A percentile compares a stretch with the other conserved stretches of the same genome.
These are phyloP conservation scores for Luehdorfia chinensis DNA, from an alignment of 1,140 invertebrate genomes.

Conservation along the genomic window DNA sequence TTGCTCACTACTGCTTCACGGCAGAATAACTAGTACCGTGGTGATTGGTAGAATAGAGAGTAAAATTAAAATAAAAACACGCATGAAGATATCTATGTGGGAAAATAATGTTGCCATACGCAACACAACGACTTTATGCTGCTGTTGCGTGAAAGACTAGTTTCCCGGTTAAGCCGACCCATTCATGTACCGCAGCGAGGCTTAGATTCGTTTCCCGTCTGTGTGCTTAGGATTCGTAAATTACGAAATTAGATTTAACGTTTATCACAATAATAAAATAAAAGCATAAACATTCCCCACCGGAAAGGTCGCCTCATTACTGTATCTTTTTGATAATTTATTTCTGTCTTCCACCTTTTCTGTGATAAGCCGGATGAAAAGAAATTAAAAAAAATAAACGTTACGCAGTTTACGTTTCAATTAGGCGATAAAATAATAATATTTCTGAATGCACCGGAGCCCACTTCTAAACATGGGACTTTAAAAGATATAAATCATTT, in stretches of 20 bases:
- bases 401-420: constrained; percentile 11
- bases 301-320: constrained; percentile 1
- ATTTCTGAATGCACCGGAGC: background rate
- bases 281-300: constrained; percentile 1
- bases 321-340: constrained; percentile 9
- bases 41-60: too few species aligned
- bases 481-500: background rate
- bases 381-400: constrained; percentile 10
- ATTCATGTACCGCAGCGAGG: too few species aligned
- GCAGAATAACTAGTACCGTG: too few species aligned
- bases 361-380: constrained; percentile 9
- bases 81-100: too few species aligned
- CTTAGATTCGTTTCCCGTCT: too few species aligned
- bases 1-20: too few species aligned
- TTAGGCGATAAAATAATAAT: constrained; percentile 14
- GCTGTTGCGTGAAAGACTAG: too few species aligned
- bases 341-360: constrained; percentile 6
- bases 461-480: constrained; percentile 2
- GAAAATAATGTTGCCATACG: too few species aligned
- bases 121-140: too few species aligned
- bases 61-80: too few species aligned
- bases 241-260: constrained; percentile 5
- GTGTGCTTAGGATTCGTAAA: too few species aligned
- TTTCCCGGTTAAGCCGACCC: too few species aligned
- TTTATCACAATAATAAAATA: constrained; percentile 9